Base-by-base conservation (phyloP, 2,797 vertebrate species). In the Rhinogobio ventralis region DNA sequence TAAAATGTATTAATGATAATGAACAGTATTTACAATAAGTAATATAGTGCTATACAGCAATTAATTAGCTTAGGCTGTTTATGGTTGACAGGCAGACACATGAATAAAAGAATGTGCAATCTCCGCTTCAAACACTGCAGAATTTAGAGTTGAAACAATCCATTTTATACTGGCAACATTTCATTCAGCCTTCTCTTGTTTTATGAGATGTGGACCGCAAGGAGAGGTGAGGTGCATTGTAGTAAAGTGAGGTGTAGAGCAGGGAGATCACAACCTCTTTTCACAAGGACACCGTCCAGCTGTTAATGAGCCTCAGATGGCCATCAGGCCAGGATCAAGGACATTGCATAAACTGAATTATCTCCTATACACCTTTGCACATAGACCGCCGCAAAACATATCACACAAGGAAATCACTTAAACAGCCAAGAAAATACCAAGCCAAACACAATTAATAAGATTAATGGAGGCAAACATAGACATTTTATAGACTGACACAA, bases 281-380 rank as follows among this genome's bases (percentile, higher is more conserved):
- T 81, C 53, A 76, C 2, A 5, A 81, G 64, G 82, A 62, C 84
- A 83, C 33, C n/a, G 30, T 79, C 71, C 85, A 91, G 68, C 45
- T 84, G 79, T 81, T 85, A 87, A 89, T 87, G 72, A 90, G 85
- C 83, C 71, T 83, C 92, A 94, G 91, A 94, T 93, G 92, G 93
- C 85, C 82, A 67, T 85, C 77, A 91, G 87, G 89, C 90, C 86
- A 77, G 87, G 88, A 93, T 92, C 90, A 92, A 84, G 90, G 87
- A 83, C 80, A 83, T 78, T 85, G 87, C 87, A 90, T 86, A 88
- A 86, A 77, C 82, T 68, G 64, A 76, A 75, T 77, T 15, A 57
- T 77, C 62, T 33, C n/a, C 81, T 64, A 89, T 86, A 86, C 46
- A 64, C 25, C 74, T 79, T 75, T 69, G 84, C 25, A 76, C 49